These are phyloP conservation scores for Trichogramma dendrolimi DNA, from an alignment of 2,888 invertebrate genomes.

Conservation along the genomic window DNA sequence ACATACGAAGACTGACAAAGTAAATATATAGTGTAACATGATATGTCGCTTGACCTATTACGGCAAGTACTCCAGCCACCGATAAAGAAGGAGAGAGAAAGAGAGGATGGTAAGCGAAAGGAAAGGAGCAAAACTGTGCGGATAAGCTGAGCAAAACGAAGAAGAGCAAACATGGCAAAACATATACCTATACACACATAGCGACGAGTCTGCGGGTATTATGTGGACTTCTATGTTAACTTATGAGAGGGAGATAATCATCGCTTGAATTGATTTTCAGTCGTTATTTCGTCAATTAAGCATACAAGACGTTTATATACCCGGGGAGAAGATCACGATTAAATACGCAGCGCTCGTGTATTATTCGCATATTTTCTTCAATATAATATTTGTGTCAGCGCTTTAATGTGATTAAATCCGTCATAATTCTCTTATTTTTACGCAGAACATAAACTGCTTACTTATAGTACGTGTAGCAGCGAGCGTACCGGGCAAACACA, in stretches of 20 bases:
- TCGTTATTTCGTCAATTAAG: conserved; percentile 11
- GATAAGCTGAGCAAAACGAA: conserved; percentile 1
- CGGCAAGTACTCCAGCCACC: too few species aligned
- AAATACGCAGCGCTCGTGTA: too few species aligned
- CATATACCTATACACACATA: not conserved
- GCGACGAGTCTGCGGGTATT: not conserved
- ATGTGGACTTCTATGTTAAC: not conserved
- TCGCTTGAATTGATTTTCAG: conserved; percentile 17
- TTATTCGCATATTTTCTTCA: too few species aligned
- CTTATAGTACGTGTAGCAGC: too few species aligned
- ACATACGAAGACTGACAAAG: not conserved
- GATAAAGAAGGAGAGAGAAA: not conserved
- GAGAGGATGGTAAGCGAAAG: not conserved
- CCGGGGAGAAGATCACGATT: too few species aligned
- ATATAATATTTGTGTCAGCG: not conserved
- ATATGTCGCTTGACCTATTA: too few species aligned
- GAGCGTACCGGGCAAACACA: too few species aligned
- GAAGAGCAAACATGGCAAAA: not conserved
- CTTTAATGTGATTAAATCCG: conserved; percentile 10
- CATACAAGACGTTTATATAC: not conserved
- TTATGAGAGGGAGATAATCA: conserved; percentile 9
- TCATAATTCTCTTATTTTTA: too few species aligned
- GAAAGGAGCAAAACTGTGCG: not conserved
- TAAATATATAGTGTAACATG: too few species aligned
- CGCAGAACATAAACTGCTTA: too few species aligned